These are phyloP conservation scores for Conus betulinus DNA, from an alignment of 1,140 invertebrate species.

Conservation along the genomic window DNA sequence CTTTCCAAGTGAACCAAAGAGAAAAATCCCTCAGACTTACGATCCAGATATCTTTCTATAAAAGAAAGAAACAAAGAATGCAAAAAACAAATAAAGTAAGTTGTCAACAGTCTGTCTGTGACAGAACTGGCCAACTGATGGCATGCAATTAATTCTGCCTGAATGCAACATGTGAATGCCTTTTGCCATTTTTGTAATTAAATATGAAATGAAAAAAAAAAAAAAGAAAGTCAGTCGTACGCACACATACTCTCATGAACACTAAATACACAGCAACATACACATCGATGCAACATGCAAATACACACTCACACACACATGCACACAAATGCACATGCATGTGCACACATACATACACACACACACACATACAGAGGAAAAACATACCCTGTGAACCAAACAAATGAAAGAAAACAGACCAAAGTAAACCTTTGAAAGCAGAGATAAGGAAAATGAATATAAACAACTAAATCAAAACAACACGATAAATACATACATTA, in stretches of 20 bases:
- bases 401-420: neutral
- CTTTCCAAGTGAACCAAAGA: neutral
- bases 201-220: neutral
- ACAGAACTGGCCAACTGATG: neutral
- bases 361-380: neutral
- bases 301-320: too few relatives aligned
- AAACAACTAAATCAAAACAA: neutral
- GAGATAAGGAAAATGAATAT: too few relatives aligned
- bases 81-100: neutral
- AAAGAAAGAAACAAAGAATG: neutral
- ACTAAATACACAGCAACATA: neutral
- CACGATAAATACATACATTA: too few relatives aligned
- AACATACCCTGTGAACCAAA: neutral
- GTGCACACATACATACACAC: too few relatives aligned
- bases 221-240: neutral
- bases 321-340: too few relatives aligned
- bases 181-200: neutral
- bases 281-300: too few relatives aligned
- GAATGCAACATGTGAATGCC: neutral
- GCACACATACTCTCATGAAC: neutral
- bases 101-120: neutral
- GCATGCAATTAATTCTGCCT: neutral
- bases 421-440: too few relatives aligned
- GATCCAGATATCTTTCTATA: slow-evolving; percentile 19
- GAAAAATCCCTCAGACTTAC: slow-evolving; percentile 4